Conservation (phyloP, 2,797 vertebrate genomes). For the Gambelia wislizenii region DNA sequence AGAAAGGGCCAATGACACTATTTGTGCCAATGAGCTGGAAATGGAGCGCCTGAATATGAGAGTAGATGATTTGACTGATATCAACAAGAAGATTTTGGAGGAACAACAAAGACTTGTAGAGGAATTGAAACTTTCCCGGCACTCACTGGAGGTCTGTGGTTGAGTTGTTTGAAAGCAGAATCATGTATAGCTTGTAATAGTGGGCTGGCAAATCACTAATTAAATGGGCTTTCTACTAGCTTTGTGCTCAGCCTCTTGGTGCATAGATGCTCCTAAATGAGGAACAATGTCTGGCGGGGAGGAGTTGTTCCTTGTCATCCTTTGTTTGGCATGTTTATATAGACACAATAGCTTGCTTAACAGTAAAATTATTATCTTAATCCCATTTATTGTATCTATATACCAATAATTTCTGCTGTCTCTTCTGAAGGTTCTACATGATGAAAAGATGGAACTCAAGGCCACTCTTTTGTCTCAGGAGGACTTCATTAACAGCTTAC, state of each 20-base stretch:
- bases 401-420: background rate
- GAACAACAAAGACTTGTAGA: conserved; percentile 80
- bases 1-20: conserved; percentile 82
- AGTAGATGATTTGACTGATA: conserved; percentile 74
- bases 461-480: conserved; percentile 83
- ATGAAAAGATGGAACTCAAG: conserved; percentile 84
- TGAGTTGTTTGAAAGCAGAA: background rate
- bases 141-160: conserved; percentile 84
- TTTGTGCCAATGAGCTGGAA: conserved; percentile 87
- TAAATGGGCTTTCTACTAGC: background rate
- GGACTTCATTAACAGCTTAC: conserved; percentile 78
- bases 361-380: background rate
- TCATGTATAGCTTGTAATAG: background rate
- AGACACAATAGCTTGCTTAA: background rate
- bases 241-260: background rate
- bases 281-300: background rate
- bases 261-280: background rate
- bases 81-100: conserved; percentile 71
- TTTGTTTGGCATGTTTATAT: background rate
- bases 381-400: background rate
- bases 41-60: conserved; percentile 84
- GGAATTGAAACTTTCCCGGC: conserved; percentile 81
- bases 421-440: conserved; percentile 77
- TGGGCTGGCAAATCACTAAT: conserved; percentile 9
- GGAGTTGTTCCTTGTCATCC: background rate